Evolutionary conservation across 2,113 vertebrate species (phyloP), one percentile per base, ranked within the genome.

Genomic region (Aplodontia rufa): DNA sequence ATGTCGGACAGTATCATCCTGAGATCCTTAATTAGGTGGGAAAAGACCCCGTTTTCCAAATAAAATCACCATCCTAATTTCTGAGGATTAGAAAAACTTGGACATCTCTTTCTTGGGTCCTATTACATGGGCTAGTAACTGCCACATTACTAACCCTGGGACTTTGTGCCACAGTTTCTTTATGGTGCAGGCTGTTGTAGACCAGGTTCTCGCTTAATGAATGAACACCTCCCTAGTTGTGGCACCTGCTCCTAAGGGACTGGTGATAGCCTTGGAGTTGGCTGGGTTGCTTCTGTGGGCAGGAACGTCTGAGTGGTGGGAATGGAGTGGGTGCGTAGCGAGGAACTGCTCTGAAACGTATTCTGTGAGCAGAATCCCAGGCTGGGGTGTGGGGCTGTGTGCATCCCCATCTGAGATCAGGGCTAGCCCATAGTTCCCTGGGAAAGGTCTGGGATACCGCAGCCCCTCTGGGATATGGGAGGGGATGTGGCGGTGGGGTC

Each of bases 41-140:
- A 40, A 76, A 64, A 79, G 71, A 90, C 51, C 58, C 10, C 30
- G 53, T 92, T 85, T 85, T 64, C 49, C 62, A 82, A 10, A 58
- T 72, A 53, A 76, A 22, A 45, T 49, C 45, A 64, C 14, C 14
- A 8, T 74, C 40, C 49, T 24, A 72, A 10, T 45, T 45, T 64
- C 5, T 0, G 11, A 37, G 20, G 8, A 0, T 93, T 55, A 80
- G 28, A 37, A n/a, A n/a, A n/a, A 51, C 17, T 49, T 74, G 17
- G 47, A 16, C 7, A 3, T 66, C 11, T 26, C 12, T 42, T 86
- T 53, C 55, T 71, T 30, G n/a, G 17, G 51, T 49, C 66, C 32
- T 8, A 17, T 49, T n/a, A 0, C 0, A 0, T 40, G 71, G 49
- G 45, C 28, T 22, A 30, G 47, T 12, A 37, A 42, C 1, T 42